phyloP scores from a whole-genome alignment of 2,888 invertebrate genomes.

The Agrochola lychnidis region DNA sequence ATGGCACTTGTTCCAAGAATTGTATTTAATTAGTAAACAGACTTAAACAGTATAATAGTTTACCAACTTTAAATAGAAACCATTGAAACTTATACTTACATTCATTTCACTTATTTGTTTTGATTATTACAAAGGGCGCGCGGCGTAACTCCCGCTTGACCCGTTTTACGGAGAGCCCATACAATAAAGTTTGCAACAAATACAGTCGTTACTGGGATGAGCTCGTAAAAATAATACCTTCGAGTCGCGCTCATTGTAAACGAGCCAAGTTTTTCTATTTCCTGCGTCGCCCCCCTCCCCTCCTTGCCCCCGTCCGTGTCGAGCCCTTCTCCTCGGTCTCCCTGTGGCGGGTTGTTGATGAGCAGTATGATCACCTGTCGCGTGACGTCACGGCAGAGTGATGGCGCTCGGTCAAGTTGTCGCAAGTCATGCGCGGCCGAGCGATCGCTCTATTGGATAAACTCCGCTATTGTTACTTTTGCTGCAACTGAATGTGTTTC shows the following conservation, averaged over 20 bases:
- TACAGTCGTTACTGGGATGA: conserved; percentile 72
- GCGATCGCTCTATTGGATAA: background rate
- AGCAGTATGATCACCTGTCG: conserved; percentile 71
- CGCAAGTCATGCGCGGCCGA: conserved; percentile 42
- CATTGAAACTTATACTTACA: conserved; percentile 33
- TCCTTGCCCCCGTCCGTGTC: background rate
- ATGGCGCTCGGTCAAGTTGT: conserved; percentile 61
- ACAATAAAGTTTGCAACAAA: conserved; percentile 72
- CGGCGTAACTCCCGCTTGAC: conserved; percentile 63
- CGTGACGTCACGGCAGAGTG: conserved; percentile 39
- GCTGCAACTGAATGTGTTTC: background rate
- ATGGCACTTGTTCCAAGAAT: conserved; percentile 14
- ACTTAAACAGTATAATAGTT: conserved; percentile 25
- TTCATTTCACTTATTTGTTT: conserved; percentile 56
- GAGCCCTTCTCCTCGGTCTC: conserved; percentile 4
- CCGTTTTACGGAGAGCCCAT: conserved; percentile 61
- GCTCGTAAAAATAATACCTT: conserved; percentile 73
- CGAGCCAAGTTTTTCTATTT: conserved; percentile 83
- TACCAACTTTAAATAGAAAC: conserved; percentile 28
- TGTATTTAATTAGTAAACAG: conserved; percentile 29
- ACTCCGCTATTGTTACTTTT: background rate
- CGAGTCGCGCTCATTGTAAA: conserved; percentile 75
- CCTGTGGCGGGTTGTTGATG: conserved; percentile 61
- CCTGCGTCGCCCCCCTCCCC: conserved; percentile 59
- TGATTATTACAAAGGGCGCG: conserved; percentile 51